Evolutionary conservation across 2,113 vertebrate species (phyloP).

Genomic region (Halichoeres trimaculatus): DNA sequence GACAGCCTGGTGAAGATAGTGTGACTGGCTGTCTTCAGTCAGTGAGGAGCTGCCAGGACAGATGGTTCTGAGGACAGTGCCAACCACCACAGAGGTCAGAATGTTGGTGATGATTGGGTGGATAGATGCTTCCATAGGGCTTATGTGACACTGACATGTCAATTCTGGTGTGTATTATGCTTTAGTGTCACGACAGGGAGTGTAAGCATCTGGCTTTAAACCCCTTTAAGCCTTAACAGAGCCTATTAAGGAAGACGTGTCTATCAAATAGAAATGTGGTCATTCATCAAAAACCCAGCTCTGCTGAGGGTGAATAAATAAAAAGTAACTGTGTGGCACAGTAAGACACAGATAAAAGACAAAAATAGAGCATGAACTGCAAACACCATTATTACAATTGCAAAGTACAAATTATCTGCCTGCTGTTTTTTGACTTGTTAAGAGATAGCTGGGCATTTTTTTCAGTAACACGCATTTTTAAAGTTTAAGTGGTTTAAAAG

Average conservation of each 20-base stretch:
- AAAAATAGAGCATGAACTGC: background rate
- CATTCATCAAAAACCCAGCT: background rate
- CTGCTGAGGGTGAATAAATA: background rate
- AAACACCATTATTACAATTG: too few relatives aligned
- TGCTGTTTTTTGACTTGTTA: background rate
- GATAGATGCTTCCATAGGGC: conserved; percentile 6
- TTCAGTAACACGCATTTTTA: background rate
- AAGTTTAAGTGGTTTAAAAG: background rate
- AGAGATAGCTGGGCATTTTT: background rate
- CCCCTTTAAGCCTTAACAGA: background rate
- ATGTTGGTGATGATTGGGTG: background rate
- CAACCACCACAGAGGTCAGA: background rate
- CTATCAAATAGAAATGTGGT: background rate
- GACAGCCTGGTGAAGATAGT: background rate
- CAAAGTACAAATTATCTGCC: background rate
- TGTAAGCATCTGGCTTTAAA: conserved; percentile 25
- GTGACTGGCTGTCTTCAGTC: background rate
- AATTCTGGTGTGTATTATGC: conserved; percentile 31
- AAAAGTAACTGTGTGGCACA: background rate
- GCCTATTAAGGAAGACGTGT: background rate
- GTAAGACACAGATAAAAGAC: background rate
- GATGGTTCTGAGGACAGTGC: background rate
- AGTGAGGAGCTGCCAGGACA: background rate
- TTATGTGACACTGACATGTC: conserved; percentile 3
- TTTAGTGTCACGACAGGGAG: conserved; percentile 27